phyloP scores from a whole-genome alignment of 2,797 vertebrate genomes.

The Philypnodon macrostomus region DNA sequence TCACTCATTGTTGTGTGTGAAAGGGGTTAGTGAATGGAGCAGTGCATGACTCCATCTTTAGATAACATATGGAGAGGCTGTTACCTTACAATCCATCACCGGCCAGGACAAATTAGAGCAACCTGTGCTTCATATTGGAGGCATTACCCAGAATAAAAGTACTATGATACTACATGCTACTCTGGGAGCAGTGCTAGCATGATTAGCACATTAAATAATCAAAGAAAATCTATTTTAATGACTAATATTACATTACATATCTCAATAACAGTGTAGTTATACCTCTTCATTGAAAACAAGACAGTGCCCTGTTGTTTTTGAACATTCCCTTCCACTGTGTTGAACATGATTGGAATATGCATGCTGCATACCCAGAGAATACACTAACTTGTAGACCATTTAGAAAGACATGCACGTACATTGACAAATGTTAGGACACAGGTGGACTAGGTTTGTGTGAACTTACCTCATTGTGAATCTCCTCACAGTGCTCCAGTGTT shows the following conservation, averaged over 20 bases:
- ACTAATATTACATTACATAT: too few species aligned
- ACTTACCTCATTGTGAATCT: conserved; percentile 94
- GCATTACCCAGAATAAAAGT: conserved; percentile 49
- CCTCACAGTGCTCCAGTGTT: conserved; percentile 84
- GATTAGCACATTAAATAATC: too few species aligned
- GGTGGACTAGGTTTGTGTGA: conserved; percentile 5
- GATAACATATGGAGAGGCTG: conserved; percentile 71
- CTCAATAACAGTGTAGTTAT: too few species aligned
- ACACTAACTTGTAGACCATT: neutral
- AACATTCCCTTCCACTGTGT: too few species aligned
- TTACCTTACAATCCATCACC: conserved; percentile 67
- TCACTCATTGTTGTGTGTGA: conserved; percentile 61
- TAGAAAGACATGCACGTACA: conserved; percentile 1
- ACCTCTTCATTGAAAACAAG: too few species aligned
- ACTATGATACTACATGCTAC: conserved; percentile 32
- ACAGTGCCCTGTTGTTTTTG: too few species aligned
- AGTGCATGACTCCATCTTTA: conserved; percentile 61
- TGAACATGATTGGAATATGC: neutral
- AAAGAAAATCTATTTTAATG: too few species aligned
- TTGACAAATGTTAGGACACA: conserved; percentile 5
- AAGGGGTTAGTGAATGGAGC: conserved; percentile 49
- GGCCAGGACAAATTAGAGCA: conserved; percentile 65
- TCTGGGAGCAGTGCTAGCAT: too few species aligned
- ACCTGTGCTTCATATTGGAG: conserved; percentile 58
- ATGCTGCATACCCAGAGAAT: neutral